A percentile compares a stretch with the other conserved stretches of the same genome.
Conservation (phyloP, 2,113 vertebrate genomes). For the Bettongia penicillata region DNA sequence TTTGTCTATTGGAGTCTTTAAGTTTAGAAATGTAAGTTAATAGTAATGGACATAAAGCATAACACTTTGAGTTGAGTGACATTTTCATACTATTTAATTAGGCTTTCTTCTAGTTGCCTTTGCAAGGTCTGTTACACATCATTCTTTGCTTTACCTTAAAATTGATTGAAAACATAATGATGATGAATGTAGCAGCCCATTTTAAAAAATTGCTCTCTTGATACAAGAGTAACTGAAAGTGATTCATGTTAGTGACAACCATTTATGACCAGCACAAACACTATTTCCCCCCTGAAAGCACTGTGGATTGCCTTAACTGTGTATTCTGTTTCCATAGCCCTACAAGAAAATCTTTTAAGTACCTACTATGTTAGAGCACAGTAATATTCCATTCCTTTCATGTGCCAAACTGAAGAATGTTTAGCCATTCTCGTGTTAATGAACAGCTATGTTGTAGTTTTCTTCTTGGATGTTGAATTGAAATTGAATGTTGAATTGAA, state of each 20-base stretch:
- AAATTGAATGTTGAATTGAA: no score
- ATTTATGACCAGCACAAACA: background rate
- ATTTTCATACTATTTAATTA: slow-evolving; percentile 12
- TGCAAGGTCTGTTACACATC: background rate
- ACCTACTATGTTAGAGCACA: background rate
- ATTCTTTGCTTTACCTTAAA: background rate
- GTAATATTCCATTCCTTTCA: background rate
- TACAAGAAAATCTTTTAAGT: background rate
- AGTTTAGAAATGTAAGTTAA: slow-evolving; percentile 4
- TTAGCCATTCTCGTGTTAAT: background rate
- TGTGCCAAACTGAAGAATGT: background rate
- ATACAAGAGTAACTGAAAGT: background rate
- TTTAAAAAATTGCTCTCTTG: background rate
- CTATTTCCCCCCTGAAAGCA: background rate
- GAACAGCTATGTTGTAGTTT: background rate
- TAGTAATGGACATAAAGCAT: background rate
- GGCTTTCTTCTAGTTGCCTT: background rate
- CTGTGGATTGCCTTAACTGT: background rate
- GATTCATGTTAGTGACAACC: background rate
- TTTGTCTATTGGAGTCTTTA: background rate
- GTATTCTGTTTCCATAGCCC: background rate
- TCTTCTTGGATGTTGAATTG: no score
- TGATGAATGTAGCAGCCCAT: background rate
- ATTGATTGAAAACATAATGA: background rate
- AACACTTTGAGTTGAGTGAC: slow-evolving; percentile 6